A percentile compares a stretch with the other conserved stretches of the same genome.
Evolutionary conservation across 2,113 vertebrate genomes (phyloP).

Genomic region (Vombatus ursinus): DNA sequence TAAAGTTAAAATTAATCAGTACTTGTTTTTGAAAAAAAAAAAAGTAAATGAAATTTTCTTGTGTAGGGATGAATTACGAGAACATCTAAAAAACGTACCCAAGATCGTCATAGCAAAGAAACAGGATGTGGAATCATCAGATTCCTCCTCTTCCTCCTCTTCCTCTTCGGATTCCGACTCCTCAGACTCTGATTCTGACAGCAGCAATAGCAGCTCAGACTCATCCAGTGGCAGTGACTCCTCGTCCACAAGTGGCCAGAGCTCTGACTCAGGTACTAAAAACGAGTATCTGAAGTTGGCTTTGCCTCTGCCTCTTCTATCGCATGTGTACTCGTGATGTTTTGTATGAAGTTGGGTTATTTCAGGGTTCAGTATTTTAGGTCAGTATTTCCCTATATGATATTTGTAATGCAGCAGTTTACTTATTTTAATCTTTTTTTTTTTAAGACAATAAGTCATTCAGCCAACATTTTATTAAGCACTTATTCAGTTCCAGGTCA

Average conservation of each 20-base stretch:
- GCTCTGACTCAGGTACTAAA: slow-evolving; percentile 88
- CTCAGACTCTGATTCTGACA: slow-evolving; percentile 83
- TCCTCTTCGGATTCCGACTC: slow-evolving; percentile 86
- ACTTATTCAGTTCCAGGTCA: neutral
- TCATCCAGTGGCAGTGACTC: slow-evolving; percentile 88
- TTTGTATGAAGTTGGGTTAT: slow-evolving; percentile 14
- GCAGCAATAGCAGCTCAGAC: slow-evolving; percentile 85
- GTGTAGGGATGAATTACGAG: slow-evolving; percentile 95
- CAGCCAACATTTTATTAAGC: neutral
- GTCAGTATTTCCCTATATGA: neutral
- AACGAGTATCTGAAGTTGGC: neutral
- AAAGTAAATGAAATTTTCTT: slow-evolving; percentile 51
- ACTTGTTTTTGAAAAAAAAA: neutral
- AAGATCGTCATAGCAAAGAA: slow-evolving; percentile 98
- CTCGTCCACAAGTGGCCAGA: slow-evolving; percentile 82
- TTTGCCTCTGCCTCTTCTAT: slow-evolving; percentile 15
- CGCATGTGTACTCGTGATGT: neutral
- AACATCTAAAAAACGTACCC: slow-evolving; percentile 97
- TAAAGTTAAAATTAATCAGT: slow-evolving; percentile 8
- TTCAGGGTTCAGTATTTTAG: slow-evolving; percentile 11
- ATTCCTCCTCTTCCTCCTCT: slow-evolving; percentile 84
- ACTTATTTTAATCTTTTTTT: slow-evolving; percentile 23
- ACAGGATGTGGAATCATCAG: slow-evolving; percentile 91
- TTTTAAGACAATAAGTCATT: neutral
- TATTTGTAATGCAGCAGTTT: slow-evolving; percentile 20